Conservation (phyloP, 2,888 invertebrate genomes). For the Orgyia antiqua region DNA sequence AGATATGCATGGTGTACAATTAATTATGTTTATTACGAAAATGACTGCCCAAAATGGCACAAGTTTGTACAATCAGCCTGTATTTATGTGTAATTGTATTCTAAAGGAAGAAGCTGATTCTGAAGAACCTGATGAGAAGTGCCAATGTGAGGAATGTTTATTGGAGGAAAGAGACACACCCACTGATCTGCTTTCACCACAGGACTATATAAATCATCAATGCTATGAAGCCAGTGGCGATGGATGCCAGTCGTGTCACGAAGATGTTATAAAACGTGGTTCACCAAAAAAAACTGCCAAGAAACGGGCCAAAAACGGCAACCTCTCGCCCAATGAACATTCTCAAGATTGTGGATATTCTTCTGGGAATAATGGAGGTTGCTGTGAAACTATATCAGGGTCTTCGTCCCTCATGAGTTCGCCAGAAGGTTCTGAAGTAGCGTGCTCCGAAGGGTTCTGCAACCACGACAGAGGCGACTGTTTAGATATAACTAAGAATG, state of each 20-base stretch:
- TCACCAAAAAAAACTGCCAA: slow-evolving; percentile 58
- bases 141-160: slow-evolving; percentile 69
- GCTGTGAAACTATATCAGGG: slow-evolving; percentile 81
- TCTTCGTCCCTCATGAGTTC: slow-evolving; percentile 90
- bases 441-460: slow-evolving; percentile 93
- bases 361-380: slow-evolving; percentile 88
- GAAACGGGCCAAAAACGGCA: slow-evolving; percentile 69
- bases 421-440: slow-evolving; percentile 93
- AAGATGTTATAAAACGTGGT: slow-evolving; percentile 56
- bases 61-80: too few species aligned
- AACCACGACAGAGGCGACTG: slow-evolving; percentile 82
- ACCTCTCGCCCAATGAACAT: slow-evolving; percentile 81
- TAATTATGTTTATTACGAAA: too few species aligned
- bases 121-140: slow-evolving; percentile 71
- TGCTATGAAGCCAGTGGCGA: slow-evolving; percentile 52
- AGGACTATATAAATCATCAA: slow-evolving; percentile 42
- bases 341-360: slow-evolving; percentile 93
- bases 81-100: too few species aligned
- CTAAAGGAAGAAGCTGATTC: slow-evolving; percentile 70
- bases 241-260: slow-evolving; percentile 68
- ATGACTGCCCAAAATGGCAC: too few species aligned
- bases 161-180: slow-evolving; percentile 65
- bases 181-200: slow-evolving; percentile 56
- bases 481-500: slow-evolving; percentile 55
- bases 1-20: too few species aligned